Evolutionary conservation across 2,888 invertebrate species (phyloP), one percentile per base, ranked within the genome.

Genomic region (Phortica okadai): DNA sequence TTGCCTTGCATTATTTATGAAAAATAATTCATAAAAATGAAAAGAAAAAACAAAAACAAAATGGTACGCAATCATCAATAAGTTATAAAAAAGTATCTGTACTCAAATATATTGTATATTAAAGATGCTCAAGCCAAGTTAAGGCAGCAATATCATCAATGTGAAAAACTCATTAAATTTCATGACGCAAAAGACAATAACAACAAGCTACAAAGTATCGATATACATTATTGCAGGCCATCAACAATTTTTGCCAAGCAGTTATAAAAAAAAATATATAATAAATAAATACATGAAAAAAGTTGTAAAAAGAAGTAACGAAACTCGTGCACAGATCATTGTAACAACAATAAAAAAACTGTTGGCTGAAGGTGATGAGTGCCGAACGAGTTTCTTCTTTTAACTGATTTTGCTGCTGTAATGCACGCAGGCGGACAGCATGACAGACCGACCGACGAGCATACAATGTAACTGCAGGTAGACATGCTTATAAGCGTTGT

Each of bases 331-430:
- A 44, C n/a, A 11, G 67, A 67, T 67, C 33, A 67, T 14, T 44
- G 54, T 33, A 56, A 33, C 54, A 56, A 56, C 56, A 72, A 72
- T 72, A 8, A 33, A 16, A 54, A 33, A 54, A 45, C 6, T 25
- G 67, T 44, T 67, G 44, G 67, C 67, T 67, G 44, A 42, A 67
- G 67, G 67, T 67, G 67, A 67, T 67, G 67, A 21, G 42, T 67
- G 56, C 70, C 6, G 44, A 72, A 72, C 70, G 33, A 56, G 70
- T 72, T 72, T 72, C 14, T 64, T 16, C 14, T 64, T 16, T 69
- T 72, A 72, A 72, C 70, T 72, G 70, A 72, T 72, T 72, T 50
- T n/a, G 70, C 70, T 72, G 70, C 70, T 14, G 70, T 72, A 56
- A 69, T 64, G 33, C 64, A 41, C 21, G 33, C 21, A 50, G 14